phyloP scores from a whole-genome alignment of 2,797 vertebrate species.

The Carduelis carduelis region DNA sequence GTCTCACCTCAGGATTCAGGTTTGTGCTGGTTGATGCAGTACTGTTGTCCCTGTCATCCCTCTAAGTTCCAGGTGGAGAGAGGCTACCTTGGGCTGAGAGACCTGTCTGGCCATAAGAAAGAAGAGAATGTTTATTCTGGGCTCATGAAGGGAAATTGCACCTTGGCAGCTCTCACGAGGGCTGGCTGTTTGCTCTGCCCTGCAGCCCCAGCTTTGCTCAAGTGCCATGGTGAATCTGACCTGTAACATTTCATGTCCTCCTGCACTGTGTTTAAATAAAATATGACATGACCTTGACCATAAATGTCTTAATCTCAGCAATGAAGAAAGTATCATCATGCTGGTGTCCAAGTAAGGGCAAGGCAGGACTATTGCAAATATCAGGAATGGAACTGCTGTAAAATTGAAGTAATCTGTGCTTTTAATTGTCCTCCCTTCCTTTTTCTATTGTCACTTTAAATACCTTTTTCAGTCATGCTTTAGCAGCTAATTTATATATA shows the following conservation, averaged over 20 bases:
- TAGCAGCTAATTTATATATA: background rate
- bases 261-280: constrained; percentile 24
- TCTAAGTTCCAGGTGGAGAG: background rate
- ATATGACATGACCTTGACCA: background rate
- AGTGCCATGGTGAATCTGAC: background rate
- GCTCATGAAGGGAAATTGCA: background rate
- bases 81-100: background rate
- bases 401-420: background rate
- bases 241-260: constrained; percentile 1
- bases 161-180: background rate
- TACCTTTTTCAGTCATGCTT: background rate
- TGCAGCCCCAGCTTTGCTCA: background rate
- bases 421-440: background rate
- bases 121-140: background rate
- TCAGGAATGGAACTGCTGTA: background rate
- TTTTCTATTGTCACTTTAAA: background rate
- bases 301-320: background rate
- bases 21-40: background rate
- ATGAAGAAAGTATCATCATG: background rate
- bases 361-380: background rate
- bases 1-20: accelerated
- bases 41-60: background rate
- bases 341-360: background rate
- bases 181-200: background rate
- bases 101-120: background rate